Evolutionary conservation across 2,888 invertebrate species (phyloP), one percentile per base, ranked within the genome.

Genomic region (Drosophila peninsularis): DNA sequence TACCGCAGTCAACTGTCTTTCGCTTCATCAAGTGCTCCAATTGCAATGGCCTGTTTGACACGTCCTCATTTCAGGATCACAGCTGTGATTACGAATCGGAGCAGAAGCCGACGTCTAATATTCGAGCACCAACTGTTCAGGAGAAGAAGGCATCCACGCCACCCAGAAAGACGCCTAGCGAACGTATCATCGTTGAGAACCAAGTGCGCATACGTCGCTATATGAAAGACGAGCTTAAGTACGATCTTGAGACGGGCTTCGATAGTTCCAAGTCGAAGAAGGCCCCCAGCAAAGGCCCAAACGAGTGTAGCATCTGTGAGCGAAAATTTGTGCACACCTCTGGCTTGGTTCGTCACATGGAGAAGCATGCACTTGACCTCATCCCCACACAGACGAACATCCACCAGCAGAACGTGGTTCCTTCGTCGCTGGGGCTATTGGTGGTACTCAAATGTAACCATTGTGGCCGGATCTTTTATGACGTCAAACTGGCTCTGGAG

Each of bases 261-360:
- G 69, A 84, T 4, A 67, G 42, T 11, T 62, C 68, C 5, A 64
- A 64, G 10, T 5, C 27, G n/a, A 74, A 71, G 0, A 90, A 91
- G 62, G 11, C 30, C 1, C 78, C 89, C 32, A 64, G 56, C 9
- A 90, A 91, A 54, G 91, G 90, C 0, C 90, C 91, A 3, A 90
- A 92, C 72, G 92, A 92, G 72, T 93, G 92, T 61, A 89, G 80
- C 9, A 81, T 92, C 39, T 93, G 92, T 44, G 91, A 92, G 34
- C 89, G 92, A 1, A 92, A 92, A 66, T 93, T 93, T 74, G 93
- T 93, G 0, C 92, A 92, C 69, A 90, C 90, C 14, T 91, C 93
- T 0, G 92, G 92, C 0, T 56, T 93, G 19, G 76, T 84, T 30
- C 90, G 92, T 7, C 92, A 93, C 71, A 92, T 92, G 91, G 92